A percentile compares a stretch with the other conserved stretches of the same genome.
These are phyloP conservation scores for Campaea margaritaria DNA, from an alignment of 2,888 invertebrate genomes.

Conservation along the genomic window DNA sequence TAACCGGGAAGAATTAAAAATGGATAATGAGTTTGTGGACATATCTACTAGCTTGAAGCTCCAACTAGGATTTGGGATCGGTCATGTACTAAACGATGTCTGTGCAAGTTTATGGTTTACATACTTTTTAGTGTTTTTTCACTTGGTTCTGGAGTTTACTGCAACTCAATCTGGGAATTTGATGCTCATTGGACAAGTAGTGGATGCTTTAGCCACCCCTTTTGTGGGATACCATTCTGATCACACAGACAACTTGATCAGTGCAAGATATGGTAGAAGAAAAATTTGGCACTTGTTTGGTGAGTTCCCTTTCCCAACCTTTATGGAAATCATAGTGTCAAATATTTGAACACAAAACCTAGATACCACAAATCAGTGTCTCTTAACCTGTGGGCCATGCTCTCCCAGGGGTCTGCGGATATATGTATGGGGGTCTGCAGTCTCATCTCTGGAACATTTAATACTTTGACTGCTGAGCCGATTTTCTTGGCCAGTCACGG, in stretches of 20 bases:
- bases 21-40: conserved; percentile 80
- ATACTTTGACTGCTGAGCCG: too few species aligned
- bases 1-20: too few species aligned
- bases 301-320: too few species aligned
- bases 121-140: conserved; percentile 93
- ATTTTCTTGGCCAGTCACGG: too few species aligned
- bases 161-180: conserved; percentile 86
- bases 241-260: conserved; percentile 87
- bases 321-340: too few species aligned
- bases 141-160: conserved; percentile 85
- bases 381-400: too few species aligned
- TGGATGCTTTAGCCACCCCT: conserved; percentile 94
- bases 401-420: too few species aligned
- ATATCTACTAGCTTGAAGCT: conserved; percentile 74
- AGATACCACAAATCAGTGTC: too few species aligned
- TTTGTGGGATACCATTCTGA: conserved; percentile 95
- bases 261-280: conserved; percentile 91
- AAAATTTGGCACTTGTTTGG: conserved; percentile 96
- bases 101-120: conserved; percentile 98
- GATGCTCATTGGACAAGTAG: conserved; percentile 93
- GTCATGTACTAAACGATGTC: conserved; percentile 96
- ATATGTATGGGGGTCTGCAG: too few species aligned
- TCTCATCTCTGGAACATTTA: too few species aligned
- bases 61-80: conserved; percentile 89
- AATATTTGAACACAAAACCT: too few species aligned